These are phyloP conservation scores for Platycheirus rosarum DNA, from an alignment of 2,888 invertebrate genomes.

Conservation along the genomic window DNA sequence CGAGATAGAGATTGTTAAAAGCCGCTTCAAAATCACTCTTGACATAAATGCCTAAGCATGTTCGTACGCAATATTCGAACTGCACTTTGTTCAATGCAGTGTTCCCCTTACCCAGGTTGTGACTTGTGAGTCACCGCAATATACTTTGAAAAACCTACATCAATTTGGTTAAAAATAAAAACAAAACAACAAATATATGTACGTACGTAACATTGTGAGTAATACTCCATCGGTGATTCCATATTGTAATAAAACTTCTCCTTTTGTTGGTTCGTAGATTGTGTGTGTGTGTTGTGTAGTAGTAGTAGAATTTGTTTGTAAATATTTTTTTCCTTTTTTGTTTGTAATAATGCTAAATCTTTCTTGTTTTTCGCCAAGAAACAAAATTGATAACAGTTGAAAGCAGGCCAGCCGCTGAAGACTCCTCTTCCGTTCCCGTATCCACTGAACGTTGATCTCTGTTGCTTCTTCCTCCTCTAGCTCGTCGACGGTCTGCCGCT, in stretches of 20 bases:
- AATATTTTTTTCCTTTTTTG: slow-evolving; percentile 21
- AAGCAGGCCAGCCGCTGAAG: slow-evolving; percentile 65
- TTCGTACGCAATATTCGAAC: background rate
- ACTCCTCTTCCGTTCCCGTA: slow-evolving; percentile 44
- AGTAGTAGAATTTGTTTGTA: slow-evolving; percentile 49
- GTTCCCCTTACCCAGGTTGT: no score
- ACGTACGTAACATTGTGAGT: slow-evolving; percentile 60
- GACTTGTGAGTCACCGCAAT: no score
- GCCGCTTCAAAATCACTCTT: no score
- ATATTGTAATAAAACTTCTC: slow-evolving; percentile 20
- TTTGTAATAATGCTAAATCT: slow-evolving; percentile 69
- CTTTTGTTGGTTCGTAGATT: slow-evolving; percentile 42
- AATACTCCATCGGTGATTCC: slow-evolving; percentile 50
- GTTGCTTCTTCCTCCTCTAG: slow-evolving; percentile 48
- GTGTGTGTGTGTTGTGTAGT: slow-evolving; percentile 49
- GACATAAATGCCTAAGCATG: no score
- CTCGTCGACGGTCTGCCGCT: slow-evolving; percentile 51
- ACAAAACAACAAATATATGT: background rate
- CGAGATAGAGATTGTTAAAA: no score
- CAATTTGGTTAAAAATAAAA: background rate
- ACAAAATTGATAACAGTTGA: slow-evolving; percentile 75
- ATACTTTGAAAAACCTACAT: no score
- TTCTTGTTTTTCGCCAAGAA: slow-evolving; percentile 80
- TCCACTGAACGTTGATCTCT: slow-evolving; percentile 56
- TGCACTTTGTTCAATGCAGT: background rate